Conservation (phyloP, 2,113 vertebrate genomes). For the Anarrhichthys ocellatus region DNA sequence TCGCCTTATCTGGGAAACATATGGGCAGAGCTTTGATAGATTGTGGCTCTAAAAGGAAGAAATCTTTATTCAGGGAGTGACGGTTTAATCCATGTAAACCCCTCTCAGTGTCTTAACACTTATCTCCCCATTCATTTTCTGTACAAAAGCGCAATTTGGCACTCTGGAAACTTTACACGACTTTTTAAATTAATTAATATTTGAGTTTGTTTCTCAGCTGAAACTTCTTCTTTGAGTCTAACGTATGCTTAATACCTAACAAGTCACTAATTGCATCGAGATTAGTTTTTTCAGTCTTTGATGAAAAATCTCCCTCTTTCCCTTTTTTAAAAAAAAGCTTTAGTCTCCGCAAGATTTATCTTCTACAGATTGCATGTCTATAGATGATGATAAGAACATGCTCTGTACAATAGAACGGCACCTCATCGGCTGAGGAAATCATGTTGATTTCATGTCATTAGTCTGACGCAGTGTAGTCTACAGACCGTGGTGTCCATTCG, state of each 20-base stretch:
- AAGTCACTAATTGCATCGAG: conserved; percentile 68
- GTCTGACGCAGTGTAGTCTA: conserved; percentile 9
- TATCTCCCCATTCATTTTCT: conserved; percentile 36
- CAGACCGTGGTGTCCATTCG: conserved; percentile 27
- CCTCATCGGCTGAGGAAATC: background rate
- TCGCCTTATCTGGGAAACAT: conserved; percentile 63
- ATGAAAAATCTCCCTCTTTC: conserved; percentile 53
- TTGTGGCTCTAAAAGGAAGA: conserved; percentile 49
- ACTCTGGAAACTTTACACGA: conserved; percentile 28
- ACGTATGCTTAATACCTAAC: conserved; percentile 61
- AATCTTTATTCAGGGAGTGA: conserved; percentile 69
- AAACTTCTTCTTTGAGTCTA: conserved; percentile 52
- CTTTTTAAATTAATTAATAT: conserved; percentile 56
- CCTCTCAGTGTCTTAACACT: conserved; percentile 21
- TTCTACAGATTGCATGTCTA: conserved; percentile 17
- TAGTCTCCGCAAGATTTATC: conserved; percentile 57
- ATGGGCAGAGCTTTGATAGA: conserved; percentile 60
- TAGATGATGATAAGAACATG: conserved; percentile 27
- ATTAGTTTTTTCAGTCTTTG: conserved; percentile 70
- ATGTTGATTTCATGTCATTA: conserved; percentile 50
- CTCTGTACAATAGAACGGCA: conserved; percentile 1
- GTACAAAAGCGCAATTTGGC: conserved; percentile 32
- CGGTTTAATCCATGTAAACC: conserved; percentile 63
- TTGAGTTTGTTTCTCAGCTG: conserved; percentile 39
- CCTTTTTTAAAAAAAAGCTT: conserved; percentile 33